Percentiles rank a stretch among this genome's conserved stretches.
phyloP scores from a whole-genome alignment of 2,797 vertebrate genomes.

The Rhinogobio ventralis region DNA sequence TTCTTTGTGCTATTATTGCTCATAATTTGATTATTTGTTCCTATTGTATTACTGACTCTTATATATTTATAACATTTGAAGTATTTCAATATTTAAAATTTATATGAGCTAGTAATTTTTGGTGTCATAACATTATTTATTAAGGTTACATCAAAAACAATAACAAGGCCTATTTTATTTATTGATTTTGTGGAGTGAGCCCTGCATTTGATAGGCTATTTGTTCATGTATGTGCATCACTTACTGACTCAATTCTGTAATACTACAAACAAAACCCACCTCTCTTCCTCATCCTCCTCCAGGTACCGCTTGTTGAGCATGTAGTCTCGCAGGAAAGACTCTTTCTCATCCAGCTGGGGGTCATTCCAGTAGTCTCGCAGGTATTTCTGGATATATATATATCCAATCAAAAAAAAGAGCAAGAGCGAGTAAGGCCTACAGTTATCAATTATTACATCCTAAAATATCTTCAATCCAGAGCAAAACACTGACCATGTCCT shows the following conservation, averaged over 20 bases:
- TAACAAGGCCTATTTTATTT: too few relatives aligned
- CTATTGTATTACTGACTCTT: too few relatives aligned
- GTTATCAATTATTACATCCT: not conserved
- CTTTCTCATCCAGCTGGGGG: constrained; percentile 85
- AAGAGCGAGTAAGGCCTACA: not conserved
- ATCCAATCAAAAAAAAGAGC: not conserved
- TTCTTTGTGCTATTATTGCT: too few relatives aligned
- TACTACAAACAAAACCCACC: constrained; percentile 62
- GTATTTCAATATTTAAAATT: not conserved
- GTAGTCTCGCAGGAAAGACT: constrained; percentile 90
- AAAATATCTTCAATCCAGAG: not conserved
- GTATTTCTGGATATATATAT: constrained; percentile 78
- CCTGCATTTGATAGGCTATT: not conserved
- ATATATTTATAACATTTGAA: too few relatives aligned
- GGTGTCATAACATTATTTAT: too few relatives aligned
- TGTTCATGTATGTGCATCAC: not conserved
- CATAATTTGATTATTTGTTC: too few relatives aligned
- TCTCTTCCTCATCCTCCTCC: constrained; percentile 70
- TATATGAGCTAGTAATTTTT: not conserved
- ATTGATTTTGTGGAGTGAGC: not conserved
- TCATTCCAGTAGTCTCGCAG: constrained; percentile 88
- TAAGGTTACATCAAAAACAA: too few relatives aligned
- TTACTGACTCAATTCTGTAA: not conserved
- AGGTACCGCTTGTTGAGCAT: constrained; percentile 85
- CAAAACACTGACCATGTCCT: constrained; percentile 83